Evolutionary conservation across 2,113 vertebrate species (phyloP).

Genomic region (Cepphus grylle): DNA sequence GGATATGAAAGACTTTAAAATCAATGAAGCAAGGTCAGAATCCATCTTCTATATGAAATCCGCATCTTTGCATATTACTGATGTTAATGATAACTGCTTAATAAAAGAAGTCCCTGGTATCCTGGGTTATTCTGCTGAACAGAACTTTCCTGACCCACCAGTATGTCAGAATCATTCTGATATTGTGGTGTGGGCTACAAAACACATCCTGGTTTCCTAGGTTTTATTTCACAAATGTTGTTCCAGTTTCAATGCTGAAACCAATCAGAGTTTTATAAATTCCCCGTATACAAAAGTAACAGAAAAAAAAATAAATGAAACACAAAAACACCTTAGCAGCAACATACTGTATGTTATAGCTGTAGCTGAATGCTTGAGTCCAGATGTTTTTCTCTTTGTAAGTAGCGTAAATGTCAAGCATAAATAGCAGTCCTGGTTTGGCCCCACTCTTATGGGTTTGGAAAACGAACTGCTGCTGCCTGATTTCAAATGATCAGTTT

Average conservation of each 20-base stretch:
- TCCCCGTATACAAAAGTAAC: not conserved
- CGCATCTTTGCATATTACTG: not conserved
- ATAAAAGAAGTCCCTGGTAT: not conserved
- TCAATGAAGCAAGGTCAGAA: not conserved
- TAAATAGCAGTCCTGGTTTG: constrained; percentile 1
- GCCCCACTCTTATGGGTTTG: not conserved
- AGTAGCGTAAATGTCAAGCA: not conserved
- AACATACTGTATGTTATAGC: not conserved
- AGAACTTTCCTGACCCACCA: not conserved
- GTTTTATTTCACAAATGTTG: not conserved
- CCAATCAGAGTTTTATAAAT: not conserved
- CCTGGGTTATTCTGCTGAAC: not conserved
- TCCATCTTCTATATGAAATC: not conserved
- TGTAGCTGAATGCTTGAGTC: not conserved
- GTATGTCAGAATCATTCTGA: not conserved
- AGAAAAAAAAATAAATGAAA: not conserved
- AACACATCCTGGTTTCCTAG: not conserved
- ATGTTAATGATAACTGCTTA: not conserved
- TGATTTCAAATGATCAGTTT: not conserved
- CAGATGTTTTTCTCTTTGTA: constrained; percentile 8
- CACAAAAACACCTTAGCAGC: not conserved
- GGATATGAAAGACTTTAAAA: not conserved
- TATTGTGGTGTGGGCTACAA: not conserved
- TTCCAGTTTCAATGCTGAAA: not conserved
- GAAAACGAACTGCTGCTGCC: constrained; percentile 5